Conservation (phyloP, 92 coral and sea anemone species). For the Parazoanthus darwini region DNA sequence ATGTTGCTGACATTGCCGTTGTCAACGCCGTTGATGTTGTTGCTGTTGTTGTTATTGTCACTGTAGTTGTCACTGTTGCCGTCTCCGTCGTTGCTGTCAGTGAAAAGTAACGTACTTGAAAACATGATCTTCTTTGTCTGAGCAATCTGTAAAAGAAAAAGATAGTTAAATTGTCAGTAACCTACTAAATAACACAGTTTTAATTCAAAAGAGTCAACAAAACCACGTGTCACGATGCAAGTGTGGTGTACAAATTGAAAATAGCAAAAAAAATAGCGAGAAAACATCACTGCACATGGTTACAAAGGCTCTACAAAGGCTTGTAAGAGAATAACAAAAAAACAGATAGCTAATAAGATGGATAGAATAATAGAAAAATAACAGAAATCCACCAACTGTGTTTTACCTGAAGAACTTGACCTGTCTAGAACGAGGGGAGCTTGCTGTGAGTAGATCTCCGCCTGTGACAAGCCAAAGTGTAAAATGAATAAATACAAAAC, state of each 20-base stretch:
- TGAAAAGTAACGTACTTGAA: too few species aligned
- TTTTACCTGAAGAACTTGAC: slow-evolving; percentile 17
- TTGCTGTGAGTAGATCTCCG: slow-evolving; percentile 4
- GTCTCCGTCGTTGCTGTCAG: too few species aligned
- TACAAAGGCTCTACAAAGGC: background rate
- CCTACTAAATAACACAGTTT: background rate
- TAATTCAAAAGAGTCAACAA: background rate
- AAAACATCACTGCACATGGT: background rate
- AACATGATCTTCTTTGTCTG: background rate
- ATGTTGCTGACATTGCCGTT: too few species aligned
- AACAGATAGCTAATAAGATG: background rate
- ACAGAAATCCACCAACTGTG: background rate
- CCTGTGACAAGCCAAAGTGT: background rate
- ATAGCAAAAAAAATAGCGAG: background rate
- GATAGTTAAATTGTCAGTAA: background rate
- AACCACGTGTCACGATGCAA: background rate
- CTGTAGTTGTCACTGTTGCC: too few species aligned
- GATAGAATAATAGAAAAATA: background rate
- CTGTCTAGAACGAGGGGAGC: background rate
- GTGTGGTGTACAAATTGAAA: background rate
- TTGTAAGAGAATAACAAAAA: background rate
- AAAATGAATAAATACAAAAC: background rate
- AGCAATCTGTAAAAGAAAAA: background rate
- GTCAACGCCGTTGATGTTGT: too few species aligned
- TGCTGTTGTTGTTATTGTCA: too few species aligned